A percentile compares a stretch with the other conserved stretches of the same genome.
Conservation (phyloP, 2,113 vertebrate genomes). For the Anser brachyrhynchus region DNA sequence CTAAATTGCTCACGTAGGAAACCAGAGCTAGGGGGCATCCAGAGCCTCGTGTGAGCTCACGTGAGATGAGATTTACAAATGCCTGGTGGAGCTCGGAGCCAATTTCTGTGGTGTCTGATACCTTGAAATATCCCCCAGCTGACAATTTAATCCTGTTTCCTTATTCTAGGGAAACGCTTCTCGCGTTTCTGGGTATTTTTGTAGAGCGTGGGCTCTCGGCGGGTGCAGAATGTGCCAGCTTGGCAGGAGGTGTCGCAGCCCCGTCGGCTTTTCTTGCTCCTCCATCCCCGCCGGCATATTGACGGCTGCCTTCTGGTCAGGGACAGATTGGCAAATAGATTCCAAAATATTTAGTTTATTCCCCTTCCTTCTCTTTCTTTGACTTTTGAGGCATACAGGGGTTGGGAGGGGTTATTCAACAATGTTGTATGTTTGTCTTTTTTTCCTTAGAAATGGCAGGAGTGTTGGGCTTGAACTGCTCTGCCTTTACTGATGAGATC, state of each 20-base stretch:
- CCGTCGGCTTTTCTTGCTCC: background rate
- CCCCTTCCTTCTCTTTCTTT: background rate
- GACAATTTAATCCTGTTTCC: background rate
- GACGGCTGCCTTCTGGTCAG: background rate
- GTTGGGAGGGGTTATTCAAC: background rate
- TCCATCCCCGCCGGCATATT: background rate
- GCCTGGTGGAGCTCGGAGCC: background rate
- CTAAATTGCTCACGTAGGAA: background rate
- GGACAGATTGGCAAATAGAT: background rate
- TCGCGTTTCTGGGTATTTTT: background rate
- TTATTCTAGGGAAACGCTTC: background rate
- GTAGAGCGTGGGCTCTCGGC: fast-evolving
- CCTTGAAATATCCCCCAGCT: background rate
- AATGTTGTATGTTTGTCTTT: fast-evolving
- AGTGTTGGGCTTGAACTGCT: background rate
- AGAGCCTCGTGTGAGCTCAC: background rate
- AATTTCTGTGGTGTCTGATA: background rate
- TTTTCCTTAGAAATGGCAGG: background rate
- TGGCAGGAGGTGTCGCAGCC: background rate
- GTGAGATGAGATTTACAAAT: background rate
- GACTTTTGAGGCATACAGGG: fast-evolving
- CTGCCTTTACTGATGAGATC: background rate
- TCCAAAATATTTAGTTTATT: background rate
- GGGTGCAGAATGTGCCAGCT: background rate
- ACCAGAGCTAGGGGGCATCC: too few relatives aligned